A percentile compares a stretch with the other conserved stretches of the same genome.
phyloP scores from a whole-genome alignment of 2,797 vertebrate genomes.

The Taenioides sp. region DNA sequence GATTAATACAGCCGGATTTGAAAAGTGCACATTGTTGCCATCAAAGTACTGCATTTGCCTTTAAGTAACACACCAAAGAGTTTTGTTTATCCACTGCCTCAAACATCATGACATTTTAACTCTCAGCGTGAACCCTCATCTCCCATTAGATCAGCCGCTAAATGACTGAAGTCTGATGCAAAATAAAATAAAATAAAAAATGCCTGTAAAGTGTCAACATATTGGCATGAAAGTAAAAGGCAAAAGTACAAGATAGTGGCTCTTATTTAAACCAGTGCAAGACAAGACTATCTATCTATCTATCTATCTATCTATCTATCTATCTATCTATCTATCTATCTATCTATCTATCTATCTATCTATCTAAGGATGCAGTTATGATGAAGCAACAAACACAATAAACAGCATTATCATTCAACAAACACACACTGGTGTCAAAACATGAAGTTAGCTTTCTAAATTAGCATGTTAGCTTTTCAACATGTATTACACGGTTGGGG shows the following conservation, averaged over 20 bases:
- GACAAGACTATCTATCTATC: no score
- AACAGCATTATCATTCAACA: background rate
- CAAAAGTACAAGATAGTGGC: background rate
- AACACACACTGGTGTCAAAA: background rate
- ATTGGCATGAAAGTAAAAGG: background rate
- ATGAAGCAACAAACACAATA: background rate
- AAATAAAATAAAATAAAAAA: background rate
- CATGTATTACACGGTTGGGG: background rate
- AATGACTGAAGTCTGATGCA: constrained; percentile 24
- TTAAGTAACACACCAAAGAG: background rate
- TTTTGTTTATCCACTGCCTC: constrained; percentile 25
- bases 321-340: no score
- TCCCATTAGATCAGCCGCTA: constrained; percentile 34
- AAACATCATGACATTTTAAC: constrained; percentile 43
- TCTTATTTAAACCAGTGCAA: background rate
- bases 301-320: no score
- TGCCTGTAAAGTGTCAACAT: background rate
- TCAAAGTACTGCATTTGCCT: constrained; percentile 1
- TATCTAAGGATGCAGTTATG: background rate
- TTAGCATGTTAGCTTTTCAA: background rate
- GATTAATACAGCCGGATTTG: background rate
- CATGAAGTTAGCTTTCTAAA: background rate
- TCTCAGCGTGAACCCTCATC: constrained; percentile 31
- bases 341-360: no score
- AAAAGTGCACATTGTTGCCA: constrained; percentile 15